Evolutionary conservation across 2,888 invertebrate species (phyloP).

Genomic region (Melanargia galathea): DNA sequence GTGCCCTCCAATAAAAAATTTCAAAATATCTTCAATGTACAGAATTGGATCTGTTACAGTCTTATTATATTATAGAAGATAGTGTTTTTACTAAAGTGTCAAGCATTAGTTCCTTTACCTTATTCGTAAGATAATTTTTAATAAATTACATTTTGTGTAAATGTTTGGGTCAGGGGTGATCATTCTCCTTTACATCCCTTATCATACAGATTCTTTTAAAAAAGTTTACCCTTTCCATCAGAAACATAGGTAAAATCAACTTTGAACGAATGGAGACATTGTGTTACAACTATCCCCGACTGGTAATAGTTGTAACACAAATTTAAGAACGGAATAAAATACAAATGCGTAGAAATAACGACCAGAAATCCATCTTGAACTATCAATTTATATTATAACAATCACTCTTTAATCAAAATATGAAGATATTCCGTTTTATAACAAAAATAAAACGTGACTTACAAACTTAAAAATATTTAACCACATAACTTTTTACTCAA

Average conservation of each 20-base stretch:
- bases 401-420: conserved; percentile 4
- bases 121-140: no score
- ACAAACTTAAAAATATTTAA: conserved; percentile 6
- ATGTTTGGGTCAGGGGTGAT: no score
- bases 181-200: conserved; percentile 5
- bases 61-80: no score
- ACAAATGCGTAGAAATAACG: conserved; percentile 4
- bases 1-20: no score
- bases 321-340: conserved; percentile 7
- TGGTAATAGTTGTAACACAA: conserved; percentile 6
- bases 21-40: no score
- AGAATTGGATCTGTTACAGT: no score
- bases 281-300: conserved; percentile 6
- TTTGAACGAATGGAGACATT: conserved; percentile 7
- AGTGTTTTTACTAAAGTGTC: no score
- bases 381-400: conserved; percentile 6
- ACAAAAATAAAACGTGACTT: conserved; percentile 6
- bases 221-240: conserved; percentile 3
- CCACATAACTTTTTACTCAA: conserved; percentile 7
- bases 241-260: conserved; percentile 6
- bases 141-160: no score
- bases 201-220: conserved; percentile 1
- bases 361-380: conserved; percentile 3
- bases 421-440: conserved; percentile 4
- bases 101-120: no score